Base-by-base conservation (phyloP, 2,888 invertebrate species). In the Chrysopilus asiliformis region DNA sequence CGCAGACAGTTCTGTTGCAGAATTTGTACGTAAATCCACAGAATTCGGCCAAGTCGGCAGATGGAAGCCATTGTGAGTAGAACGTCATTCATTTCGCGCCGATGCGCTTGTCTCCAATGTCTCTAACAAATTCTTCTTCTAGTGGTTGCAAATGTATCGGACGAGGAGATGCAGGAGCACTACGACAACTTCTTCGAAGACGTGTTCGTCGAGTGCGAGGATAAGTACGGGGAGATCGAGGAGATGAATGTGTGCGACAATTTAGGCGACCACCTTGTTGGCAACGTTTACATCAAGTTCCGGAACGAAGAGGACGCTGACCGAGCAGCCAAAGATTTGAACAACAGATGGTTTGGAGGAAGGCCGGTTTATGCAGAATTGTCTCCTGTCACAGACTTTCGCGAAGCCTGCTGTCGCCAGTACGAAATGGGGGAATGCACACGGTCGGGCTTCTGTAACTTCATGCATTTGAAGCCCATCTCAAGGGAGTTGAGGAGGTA, bases 221-320 rank as follows among this genome's bases (percentile, higher is more conserved):
- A 94, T 56, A 95, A 95, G 68, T 98, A 98, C 66, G 98, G 98
- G 0, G 95, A 97, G 67, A 97, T 98, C 53, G 98, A 99, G 64
- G 98, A 99, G 66, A 97, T 98, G 94, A 98, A 98, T 67, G 95
- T 99, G 3, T 99, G 98, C 66, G 98, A 98, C 65, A 99, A 99
- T 65, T 75, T 98, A 42, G 95, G 95, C 3, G 95, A 97, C 60
- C 97, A 97, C 59, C 71, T 98, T 47, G 95, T 98, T 26, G 98
- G 98, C 38, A 98, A 98, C 71, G 97, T 98, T 36, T 98, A 98
- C 63, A 93, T 98, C 44, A 98, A 97, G 73, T 97, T 95, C 58
- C 82, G 93, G 13, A 77, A 86, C 46, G 98, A 98, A 64, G 97
- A 97, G 57, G 97, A 97, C 63, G 98, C 98, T 0, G 97, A 98